Base-by-base conservation (phyloP, 2,797 vertebrate genomes). In the Parotocinclus haroldoi region DNA sequence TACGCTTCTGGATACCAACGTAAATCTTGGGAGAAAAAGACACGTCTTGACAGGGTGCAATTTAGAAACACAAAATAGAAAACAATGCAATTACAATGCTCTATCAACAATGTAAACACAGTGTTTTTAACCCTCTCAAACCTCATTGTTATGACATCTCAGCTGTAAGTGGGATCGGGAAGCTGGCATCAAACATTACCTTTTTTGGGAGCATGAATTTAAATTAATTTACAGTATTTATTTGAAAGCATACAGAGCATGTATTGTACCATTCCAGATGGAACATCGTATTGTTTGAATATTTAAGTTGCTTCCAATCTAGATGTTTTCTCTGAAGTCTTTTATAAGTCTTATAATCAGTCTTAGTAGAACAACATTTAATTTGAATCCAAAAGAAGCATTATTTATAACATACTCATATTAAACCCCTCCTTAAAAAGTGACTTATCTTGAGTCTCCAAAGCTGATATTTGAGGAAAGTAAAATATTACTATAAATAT, bases 121-220 rank as follows among this genome's bases (percentile, higher is more conserved):
- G 10, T 38, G n/a, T 19, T 57, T 63, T 57, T 56, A 46, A 7
- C 37, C 10, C 11, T 1, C 14, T 11, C 44, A 7, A 50, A 42
- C 40, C 40, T 46, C 16, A 8, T 11, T 64, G 62, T 64, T 64
- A 45, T 45, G 39, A 54, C 50, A 37, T 46, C 12, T 38, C 14
- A 18, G 48, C 10, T 13, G 49, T 27, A 51, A 51, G 19, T 59
- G 16, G 12, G 46, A 64, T 53, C 42, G 9, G 27, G 49, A 64
- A 46, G 48, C 14, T 70, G 38, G 44, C 19, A 44, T 38, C 14
- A 57, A 51, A 45, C 38, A 18, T 12, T 9, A 51, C 5, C 17
- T 51, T n/a, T 50, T 64, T 44, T 38, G 18, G 38, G 10, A 53
- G 60, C 55, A 27, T 64, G 53, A 63, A 63, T 6, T 27, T 36